These are phyloP conservation scores for Pemphredon lugubris DNA, from an alignment of 2,888 invertebrate genomes.

Conservation along the genomic window DNA sequence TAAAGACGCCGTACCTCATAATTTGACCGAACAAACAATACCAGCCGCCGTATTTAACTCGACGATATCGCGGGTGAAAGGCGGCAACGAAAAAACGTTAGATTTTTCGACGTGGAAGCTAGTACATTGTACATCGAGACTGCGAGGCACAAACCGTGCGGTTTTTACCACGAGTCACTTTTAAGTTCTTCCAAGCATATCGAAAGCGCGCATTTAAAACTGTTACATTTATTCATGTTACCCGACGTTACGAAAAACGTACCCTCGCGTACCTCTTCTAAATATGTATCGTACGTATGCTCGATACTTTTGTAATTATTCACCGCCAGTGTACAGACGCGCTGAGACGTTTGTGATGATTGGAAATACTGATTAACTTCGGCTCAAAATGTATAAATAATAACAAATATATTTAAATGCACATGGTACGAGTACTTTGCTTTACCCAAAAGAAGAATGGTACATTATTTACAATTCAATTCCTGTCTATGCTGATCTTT, in stretches of 20 bases:
- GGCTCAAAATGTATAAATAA: too few relatives aligned
- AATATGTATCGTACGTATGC: too few relatives aligned
- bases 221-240: conserved; percentile 30
- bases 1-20: conserved; percentile 55
- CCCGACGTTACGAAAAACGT: neutral
- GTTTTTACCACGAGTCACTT: neutral
- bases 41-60: conserved; percentile 18
- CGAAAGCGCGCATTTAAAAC: conserved; percentile 19
- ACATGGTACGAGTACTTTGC: too few relatives aligned
- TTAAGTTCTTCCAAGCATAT: neutral
- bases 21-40: conserved; percentile 56
- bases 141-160: neutral
- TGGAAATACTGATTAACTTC: too few relatives aligned
- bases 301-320: too few relatives aligned
- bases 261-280: neutral
- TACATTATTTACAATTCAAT: too few relatives aligned
- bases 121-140: neutral
- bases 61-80: conserved; percentile 33
- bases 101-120: neutral
- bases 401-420: too few relatives aligned
- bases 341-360: too few relatives aligned
- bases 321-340: too few relatives aligned
- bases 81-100: neutral
- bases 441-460: too few relatives aligned
- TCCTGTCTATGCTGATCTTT: too few relatives aligned